phyloP scores from a whole-genome alignment of 2,797 vertebrate species.

The Trematomus bernacchii region DNA sequence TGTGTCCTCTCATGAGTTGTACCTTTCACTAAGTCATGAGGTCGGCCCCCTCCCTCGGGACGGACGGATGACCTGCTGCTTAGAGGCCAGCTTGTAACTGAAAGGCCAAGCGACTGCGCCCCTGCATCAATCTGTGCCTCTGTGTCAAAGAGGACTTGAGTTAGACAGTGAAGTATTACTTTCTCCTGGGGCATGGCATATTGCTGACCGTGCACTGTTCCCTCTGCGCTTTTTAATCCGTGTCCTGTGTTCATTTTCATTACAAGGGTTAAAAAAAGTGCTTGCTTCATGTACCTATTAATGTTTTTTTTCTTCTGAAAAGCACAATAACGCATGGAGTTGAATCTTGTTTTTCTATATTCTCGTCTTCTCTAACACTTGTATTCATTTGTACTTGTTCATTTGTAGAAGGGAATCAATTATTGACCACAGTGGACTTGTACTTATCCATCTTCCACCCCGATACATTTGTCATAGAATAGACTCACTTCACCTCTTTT shows the following conservation, averaged over 20 bases:
- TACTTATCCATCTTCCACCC: not conserved
- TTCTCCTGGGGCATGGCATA: conserved; percentile 13
- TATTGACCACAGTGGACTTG: not conserved
- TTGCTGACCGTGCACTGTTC: conserved; percentile 37
- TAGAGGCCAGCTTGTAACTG: conserved; percentile 15
- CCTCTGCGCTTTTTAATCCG: conserved; percentile 11
- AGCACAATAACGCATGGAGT: not conserved
- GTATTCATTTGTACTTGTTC: not conserved
- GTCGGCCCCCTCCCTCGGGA: conserved; percentile 38
- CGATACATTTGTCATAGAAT: not conserved
- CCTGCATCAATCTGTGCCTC: conserved; percentile 20
- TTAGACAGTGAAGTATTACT: conserved; percentile 53
- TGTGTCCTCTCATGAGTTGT: conserved; percentile 42
- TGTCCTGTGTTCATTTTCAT: conserved; percentile 22
- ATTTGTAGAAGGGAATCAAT: not conserved
- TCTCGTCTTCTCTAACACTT: not conserved
- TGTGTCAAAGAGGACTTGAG: conserved; percentile 34
- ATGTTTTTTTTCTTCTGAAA: not conserved
- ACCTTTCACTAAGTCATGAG: conserved; percentile 40
- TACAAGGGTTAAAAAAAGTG: not conserved
- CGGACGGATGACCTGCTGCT: conserved; percentile 34
- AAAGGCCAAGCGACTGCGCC: conserved; percentile 27
- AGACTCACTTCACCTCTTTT: not conserved
- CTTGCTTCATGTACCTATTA: not conserved
- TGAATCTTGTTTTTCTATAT: not conserved